These are phyloP conservation scores for Sitta europaea DNA, from an alignment of 2,113 vertebrate genomes.

Conservation along the genomic window DNA sequence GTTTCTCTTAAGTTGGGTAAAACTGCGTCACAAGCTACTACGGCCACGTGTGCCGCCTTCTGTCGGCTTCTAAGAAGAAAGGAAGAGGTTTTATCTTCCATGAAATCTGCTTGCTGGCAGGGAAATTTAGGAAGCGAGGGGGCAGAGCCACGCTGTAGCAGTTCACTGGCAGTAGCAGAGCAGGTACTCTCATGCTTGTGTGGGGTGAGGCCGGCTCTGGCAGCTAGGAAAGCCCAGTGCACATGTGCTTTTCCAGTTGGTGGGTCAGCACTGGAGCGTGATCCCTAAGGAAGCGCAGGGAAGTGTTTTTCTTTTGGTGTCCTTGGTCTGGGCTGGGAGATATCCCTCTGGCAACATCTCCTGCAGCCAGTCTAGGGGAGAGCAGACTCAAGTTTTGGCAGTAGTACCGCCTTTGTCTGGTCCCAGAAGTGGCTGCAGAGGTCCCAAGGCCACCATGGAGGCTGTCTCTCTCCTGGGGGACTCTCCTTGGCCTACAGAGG, in stretches of 20 bases:
- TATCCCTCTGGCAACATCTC: neutral
- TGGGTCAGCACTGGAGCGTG: fast-evolving
- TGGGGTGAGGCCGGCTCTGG: neutral
- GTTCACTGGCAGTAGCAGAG: fast-evolving
- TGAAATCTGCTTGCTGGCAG: neutral
- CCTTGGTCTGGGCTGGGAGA: neutral
- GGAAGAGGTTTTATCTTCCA: neutral
- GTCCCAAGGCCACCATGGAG: neutral
- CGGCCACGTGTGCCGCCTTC: neutral
- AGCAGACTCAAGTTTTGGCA: neutral
- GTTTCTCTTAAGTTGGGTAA: neutral
- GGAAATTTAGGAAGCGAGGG: neutral
- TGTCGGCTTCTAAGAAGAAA: neutral
- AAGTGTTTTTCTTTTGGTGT: neutral
- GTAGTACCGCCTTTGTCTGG: neutral
- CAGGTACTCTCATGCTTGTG: fast-evolving
- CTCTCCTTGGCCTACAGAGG: neutral
- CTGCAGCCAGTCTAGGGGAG: fast-evolving
- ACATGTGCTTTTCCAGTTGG: neutral
- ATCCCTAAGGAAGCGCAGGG: neutral
- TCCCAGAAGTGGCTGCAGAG: neutral
- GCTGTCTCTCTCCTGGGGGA: neutral
- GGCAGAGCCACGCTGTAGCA: fast-evolving
- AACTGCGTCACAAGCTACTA: neutral
- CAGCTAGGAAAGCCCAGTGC: neutral